A percentile compares a stretch with the other conserved stretches of the same genome.
Evolutionary conservation across 2,888 invertebrate genomes (phyloP).

Genomic region (Opisthograptis luteolata): DNA sequence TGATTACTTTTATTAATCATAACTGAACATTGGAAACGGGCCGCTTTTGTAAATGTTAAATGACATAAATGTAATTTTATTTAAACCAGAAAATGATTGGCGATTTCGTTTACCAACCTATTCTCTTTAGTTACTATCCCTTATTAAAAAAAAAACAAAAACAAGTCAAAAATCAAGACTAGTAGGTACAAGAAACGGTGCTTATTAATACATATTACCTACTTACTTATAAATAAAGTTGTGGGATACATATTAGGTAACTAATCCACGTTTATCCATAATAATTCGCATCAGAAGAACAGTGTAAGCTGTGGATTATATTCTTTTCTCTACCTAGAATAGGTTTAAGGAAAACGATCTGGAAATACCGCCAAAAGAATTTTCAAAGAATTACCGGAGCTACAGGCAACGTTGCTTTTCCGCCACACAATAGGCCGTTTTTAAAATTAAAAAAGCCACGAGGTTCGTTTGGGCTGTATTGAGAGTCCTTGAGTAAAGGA

Average conservation of each 20-base stretch:
- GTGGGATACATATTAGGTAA: too few relatives aligned
- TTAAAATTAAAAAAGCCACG: slow-evolving; percentile 10
- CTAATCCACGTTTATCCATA: neutral
- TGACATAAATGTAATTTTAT: neutral
- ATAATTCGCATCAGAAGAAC: slow-evolving; percentile 1
- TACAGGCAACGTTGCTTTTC: neutral
- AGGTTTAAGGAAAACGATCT: slow-evolving; percentile 5
- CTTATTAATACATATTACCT: too few relatives aligned
- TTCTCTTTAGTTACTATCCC: too few relatives aligned
- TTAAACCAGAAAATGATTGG: neutral
- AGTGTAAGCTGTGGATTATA: neutral
- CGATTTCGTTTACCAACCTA: too few relatives aligned
- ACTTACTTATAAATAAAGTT: neutral
- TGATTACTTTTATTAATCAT: slow-evolving; percentile 6
- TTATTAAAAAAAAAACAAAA: too few relatives aligned
- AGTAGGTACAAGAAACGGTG: too few relatives aligned
- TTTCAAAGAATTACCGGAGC: slow-evolving; percentile 8
- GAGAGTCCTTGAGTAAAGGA: slow-evolving; percentile 4
- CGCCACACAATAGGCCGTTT: slow-evolving; percentile 11
- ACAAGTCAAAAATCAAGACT: too few relatives aligned
- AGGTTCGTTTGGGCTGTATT: slow-evolving; percentile 8
- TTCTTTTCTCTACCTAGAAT: slow-evolving; percentile 3
- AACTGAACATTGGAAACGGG: neutral
- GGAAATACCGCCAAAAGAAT: slow-evolving; percentile 1
- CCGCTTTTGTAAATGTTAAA: neutral